Conservation (phyloP, 2,113 vertebrate genomes). For the Rynchops niger region DNA sequence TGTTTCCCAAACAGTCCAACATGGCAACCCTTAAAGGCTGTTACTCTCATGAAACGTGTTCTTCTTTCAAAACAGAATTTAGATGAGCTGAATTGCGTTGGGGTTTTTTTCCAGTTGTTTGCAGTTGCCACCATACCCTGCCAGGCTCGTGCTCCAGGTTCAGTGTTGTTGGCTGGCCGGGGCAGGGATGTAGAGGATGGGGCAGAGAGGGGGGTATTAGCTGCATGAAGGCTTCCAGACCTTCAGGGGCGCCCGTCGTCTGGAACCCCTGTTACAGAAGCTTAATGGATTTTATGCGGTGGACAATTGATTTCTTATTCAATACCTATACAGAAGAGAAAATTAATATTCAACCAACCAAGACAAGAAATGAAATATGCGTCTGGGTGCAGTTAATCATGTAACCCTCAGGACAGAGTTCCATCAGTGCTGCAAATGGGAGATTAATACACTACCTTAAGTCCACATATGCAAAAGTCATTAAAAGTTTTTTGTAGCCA, state of each 20-base stretch:
- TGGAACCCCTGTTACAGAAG: neutral
- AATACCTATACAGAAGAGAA: conserved; percentile 6
- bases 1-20: neutral
- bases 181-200: neutral
- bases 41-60: neutral
- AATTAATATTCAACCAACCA: conserved; percentile 47
- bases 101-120: neutral
- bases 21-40: neutral
- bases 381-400: conserved; percentile 23
- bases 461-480: neutral
- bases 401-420: conserved; percentile 31
- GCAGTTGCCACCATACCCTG: neutral
- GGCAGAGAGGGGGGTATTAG: neutral
- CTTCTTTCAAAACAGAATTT: neutral
- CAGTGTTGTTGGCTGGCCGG: neutral
- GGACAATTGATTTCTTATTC: conserved; percentile 37
- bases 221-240: neutral
- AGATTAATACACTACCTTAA: neutral
- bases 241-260: neutral
- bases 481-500: neutral
- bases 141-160: neutral
- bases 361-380: conserved; percentile 42
- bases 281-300: neutral
- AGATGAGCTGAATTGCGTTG: neutral
- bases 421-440: conserved; percentile 24